Conservation (phyloP, 2,888 invertebrate genomes). For the Tethea ocularis region DNA sequence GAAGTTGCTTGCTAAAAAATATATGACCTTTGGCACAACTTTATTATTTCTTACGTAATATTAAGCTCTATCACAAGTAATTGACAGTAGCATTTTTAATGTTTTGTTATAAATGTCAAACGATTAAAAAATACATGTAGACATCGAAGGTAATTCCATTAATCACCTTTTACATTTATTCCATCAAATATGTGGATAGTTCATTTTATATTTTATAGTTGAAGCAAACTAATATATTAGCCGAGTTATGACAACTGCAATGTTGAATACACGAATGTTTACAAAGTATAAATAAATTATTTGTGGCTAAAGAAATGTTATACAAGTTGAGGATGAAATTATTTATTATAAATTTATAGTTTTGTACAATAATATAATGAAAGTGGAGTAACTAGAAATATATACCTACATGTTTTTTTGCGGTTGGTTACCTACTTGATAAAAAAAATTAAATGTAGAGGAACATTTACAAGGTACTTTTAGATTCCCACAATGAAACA, state of each 20-base stretch:
- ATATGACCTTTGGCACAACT: neutral
- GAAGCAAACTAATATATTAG: neutral
- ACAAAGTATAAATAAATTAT: neutral
- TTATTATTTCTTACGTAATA: neutral
- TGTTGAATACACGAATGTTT: neutral
- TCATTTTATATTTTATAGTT: conserved; percentile 7
- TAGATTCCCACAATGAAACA: too few relatives aligned
- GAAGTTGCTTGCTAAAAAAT: neutral
- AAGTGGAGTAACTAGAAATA: too few relatives aligned
- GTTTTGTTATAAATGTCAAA: neutral
- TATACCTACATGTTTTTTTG: too few relatives aligned
- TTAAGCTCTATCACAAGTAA: neutral
- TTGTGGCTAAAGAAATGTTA: neutral
- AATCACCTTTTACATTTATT: conserved; percentile 12
- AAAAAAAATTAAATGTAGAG: neutral
- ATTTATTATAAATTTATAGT: neutral
- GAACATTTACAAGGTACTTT: neutral
- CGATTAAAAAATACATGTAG: neutral
- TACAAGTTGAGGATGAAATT: neutral
- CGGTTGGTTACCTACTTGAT: neutral
- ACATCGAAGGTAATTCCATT: neutral
- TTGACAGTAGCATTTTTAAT: neutral
- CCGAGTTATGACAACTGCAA: conserved; percentile 3
- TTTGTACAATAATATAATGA: neutral
- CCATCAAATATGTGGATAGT: conserved; percentile 6